These are phyloP conservation scores for Enteromius unitaeniatus DNA, from an alignment of 2,797 vertebrate species.

Conservation along the genomic window DNA sequence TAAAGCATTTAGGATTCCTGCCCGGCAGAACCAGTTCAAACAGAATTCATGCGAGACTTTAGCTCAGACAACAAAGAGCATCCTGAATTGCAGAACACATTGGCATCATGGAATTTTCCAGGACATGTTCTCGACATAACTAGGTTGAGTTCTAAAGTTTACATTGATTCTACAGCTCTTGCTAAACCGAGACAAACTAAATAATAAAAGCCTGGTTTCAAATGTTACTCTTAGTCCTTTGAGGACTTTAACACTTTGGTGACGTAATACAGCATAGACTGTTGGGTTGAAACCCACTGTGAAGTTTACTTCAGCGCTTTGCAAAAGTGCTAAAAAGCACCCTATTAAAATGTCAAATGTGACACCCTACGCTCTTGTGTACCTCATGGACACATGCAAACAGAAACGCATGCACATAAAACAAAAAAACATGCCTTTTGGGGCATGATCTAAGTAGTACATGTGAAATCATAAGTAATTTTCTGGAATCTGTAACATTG, in stretches of 20 bases:
- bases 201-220: not conserved
- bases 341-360: not conserved
- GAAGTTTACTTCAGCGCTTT: not conserved
- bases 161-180: not conserved
- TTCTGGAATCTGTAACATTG: not conserved
- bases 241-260: constrained; percentile 5
- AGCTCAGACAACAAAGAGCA: constrained; percentile 21
- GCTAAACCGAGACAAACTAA: not conserved
- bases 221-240: not conserved
- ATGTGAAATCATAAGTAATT: not conserved
- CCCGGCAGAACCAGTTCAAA: constrained; percentile 2
- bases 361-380: not conserved
- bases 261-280: not conserved
- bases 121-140: not conserved
- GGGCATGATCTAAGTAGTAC: not conserved
- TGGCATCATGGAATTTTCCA: not conserved
- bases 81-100: constrained; percentile 16
- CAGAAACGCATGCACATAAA: constrained; percentile 4
- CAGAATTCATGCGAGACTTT: not conserved
- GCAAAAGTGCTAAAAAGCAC: not conserved
- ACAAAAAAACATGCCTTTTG: not conserved
- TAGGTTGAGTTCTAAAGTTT: not conserved
- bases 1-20: constrained; percentile 15
- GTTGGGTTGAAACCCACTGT: not conserved
- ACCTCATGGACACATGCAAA: not conserved